Percentiles rank a stretch among this genome's conserved stretches.
Evolutionary conservation across 2,113 vertebrate species (phyloP).

Genomic region (Platycercus adscitus): DNA sequence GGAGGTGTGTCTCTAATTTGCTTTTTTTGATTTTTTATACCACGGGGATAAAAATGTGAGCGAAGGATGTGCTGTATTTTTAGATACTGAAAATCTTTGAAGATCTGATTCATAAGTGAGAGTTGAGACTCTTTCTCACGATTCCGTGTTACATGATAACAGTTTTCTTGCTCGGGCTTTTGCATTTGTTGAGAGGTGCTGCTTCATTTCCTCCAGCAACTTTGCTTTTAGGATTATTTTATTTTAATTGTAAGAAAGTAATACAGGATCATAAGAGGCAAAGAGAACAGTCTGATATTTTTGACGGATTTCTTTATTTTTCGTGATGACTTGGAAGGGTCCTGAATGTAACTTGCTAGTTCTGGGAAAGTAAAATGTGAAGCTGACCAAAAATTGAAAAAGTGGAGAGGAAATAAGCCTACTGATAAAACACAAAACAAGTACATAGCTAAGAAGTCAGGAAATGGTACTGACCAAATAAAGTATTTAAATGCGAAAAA

Average conservation of each 20-base stretch:
- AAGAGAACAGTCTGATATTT: background rate
- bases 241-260: background rate
- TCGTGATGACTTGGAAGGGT: background rate
- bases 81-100: background rate
- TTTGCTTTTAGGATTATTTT: background rate
- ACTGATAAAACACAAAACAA: background rate
- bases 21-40: background rate
- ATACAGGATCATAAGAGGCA: background rate
- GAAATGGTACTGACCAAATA: background rate
- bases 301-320: background rate
- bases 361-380: background rate
- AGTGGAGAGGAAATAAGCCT: background rate
- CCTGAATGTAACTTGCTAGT: background rate
- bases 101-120: background rate
- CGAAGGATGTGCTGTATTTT: background rate
- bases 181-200: background rate
- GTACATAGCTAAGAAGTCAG: background rate
- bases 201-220: background rate
- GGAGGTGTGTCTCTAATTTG: background rate
- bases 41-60: background rate
- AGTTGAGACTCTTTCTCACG: background rate
- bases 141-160: background rate
- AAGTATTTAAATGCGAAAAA: background rate
- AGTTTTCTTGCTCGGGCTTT: background rate
- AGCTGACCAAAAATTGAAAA: background rate